Evolutionary conservation across 2,113 vertebrate genomes (phyloP).

Genomic region (Hydrolagus affinis): DNA sequence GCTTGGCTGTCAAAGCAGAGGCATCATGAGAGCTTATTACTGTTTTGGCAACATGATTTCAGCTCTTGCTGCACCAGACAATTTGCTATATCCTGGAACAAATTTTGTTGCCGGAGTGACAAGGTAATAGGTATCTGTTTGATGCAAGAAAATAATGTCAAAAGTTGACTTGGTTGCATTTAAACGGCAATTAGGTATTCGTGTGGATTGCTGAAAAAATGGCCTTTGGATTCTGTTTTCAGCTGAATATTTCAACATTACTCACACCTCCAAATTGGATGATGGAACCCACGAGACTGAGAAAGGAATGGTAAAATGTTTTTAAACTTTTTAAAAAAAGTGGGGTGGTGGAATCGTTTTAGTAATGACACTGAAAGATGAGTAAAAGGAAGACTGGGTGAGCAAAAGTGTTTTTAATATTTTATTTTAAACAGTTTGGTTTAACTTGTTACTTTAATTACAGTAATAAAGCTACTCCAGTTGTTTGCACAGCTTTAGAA

Average conservation of each 20-base stretch:
- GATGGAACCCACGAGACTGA: not conserved
- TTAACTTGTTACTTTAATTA: not conserved
- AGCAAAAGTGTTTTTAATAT: not conserved
- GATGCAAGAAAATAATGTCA: not conserved
- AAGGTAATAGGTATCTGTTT: no score
- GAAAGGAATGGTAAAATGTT: not conserved
- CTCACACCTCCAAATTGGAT: not conserved
- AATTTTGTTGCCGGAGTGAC: no score
- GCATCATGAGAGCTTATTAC: no score
- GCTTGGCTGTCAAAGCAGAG: not conserved
- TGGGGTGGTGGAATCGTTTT: not conserved
- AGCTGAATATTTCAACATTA: not conserved
- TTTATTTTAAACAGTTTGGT: conserved; percentile 3
- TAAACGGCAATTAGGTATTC: not conserved
- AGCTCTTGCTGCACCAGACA: not conserved
- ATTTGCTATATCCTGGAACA: no score
- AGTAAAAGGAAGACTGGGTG: not conserved
- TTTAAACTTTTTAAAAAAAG: not conserved
- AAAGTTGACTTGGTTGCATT: not conserved
- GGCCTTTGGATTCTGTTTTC: not conserved
- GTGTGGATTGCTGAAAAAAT: no score
- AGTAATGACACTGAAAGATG: not conserved
- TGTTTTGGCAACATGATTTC: not conserved
- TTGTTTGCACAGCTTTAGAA: not conserved
- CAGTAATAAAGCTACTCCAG: conserved; percentile 12